Base-by-base conservation (phyloP, 2,888 invertebrate species). In the Ferrisia virgata region DNA sequence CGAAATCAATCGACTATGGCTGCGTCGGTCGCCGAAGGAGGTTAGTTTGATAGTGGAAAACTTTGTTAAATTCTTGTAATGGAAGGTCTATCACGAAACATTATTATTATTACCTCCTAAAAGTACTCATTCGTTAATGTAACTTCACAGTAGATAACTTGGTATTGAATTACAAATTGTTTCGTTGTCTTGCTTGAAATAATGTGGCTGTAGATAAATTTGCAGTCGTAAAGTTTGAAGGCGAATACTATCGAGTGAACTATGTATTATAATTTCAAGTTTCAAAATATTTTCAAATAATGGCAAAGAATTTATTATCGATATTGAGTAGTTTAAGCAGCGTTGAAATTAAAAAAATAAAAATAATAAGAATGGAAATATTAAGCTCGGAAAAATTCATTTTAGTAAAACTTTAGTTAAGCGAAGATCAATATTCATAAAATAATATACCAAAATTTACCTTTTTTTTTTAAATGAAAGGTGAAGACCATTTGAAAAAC, bases 21-120 rank as follows among this genome's bases (percentile, higher is more conserved):
- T 25, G 72, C 82, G n/a, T 82, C 82, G 15, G 69, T 82, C 28
- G 82, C 82, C 72, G 82, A 82, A 82, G 82, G 82, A 82, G 82
- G 82, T 82, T 13, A 22, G 82, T 43, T 72, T 22, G 39, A 79
- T 40, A 4, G 5, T 31, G 39, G 18, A 47, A 47, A 47, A 47
- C 47, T 47, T 47, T 47, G 47, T 47, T 47, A 47, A 47, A 47
- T 47, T 47, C 18, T 18, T 5, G 47, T 8, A 47, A 47, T 47
- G 18, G n/a, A 33, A 33, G 39, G 76, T 76, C 39, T 39, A 76
- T 76, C 8, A 18, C n/a, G 18, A 47, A 18, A 47, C 47, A 47
- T 47, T 47, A 47, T 47, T 47, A 47, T 47, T 47, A 47, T 47
- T 47, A 47, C 18, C 47, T 47, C 18, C 47, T 47, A 18, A 47